phyloP scores from a whole-genome alignment of 2,797 vertebrate species.

The Gephyroberyx darwinii region DNA sequence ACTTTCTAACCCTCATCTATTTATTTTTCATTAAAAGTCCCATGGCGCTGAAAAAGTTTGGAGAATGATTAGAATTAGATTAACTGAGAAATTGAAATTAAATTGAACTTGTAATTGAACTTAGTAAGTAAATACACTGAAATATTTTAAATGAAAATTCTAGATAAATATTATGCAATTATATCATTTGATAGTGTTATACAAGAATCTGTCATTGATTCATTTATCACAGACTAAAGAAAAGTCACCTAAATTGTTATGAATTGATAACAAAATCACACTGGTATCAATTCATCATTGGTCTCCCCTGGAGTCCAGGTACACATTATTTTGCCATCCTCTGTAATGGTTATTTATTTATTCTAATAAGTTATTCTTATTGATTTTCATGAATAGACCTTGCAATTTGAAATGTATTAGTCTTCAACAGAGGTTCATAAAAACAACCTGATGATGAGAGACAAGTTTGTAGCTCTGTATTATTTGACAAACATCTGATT shows the following conservation, averaged over 20 bases:
- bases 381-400: not conserved
- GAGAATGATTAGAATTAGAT: not conserved
- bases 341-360: not conserved
- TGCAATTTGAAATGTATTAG: no score
- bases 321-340: not conserved
- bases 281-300: not conserved
- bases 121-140: no score
- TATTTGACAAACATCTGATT: not conserved
- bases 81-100: not conserved
- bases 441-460: not conserved
- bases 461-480: not conserved
- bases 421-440: no score
- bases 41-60: not conserved
- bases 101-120: not conserved
- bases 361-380: not conserved
- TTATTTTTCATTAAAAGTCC: not conserved
- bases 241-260: not conserved
- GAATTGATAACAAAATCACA: not conserved
- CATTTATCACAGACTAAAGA: not conserved
- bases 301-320: not conserved
- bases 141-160: no score
- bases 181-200: no score
- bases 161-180: no score
- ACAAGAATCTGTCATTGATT: not conserved
- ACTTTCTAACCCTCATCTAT: not conserved